phyloP scores from a whole-genome alignment of 2,888 invertebrate species.

The Eulithis prunata region DNA sequence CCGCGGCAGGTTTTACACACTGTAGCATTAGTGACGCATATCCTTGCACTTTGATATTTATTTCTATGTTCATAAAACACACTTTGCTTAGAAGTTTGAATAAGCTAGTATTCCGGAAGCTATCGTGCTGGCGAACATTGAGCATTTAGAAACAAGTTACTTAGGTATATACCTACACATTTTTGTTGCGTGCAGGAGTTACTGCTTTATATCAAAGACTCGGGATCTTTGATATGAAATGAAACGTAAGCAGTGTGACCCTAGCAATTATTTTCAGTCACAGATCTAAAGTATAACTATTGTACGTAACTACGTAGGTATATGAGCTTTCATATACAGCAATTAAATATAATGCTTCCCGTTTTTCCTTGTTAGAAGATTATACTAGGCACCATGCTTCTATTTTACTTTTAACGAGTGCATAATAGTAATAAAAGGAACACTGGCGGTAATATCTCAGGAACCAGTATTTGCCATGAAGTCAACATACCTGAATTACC shows the following conservation, averaged over 20 bases:
- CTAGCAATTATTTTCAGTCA: constrained; percentile 21
- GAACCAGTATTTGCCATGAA: too few species aligned
- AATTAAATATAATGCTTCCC: too few species aligned
- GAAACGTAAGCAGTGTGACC: constrained; percentile 20
- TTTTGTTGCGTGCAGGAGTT: constrained; percentile 42
- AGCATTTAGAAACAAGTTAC: constrained; percentile 52
- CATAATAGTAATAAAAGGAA: neutral
- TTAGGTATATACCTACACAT: constrained; percentile 21
- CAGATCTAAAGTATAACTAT: neutral
- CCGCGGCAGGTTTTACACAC: constrained; percentile 39
- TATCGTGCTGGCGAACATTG: constrained; percentile 55
- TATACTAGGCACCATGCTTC: neutral
- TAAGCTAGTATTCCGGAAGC: constrained; percentile 54
- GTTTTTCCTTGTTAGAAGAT: neutral
- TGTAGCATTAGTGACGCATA: constrained; percentile 28
- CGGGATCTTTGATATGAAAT: constrained; percentile 29
- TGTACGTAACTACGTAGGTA: neutral
- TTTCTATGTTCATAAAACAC: constrained; percentile 41
- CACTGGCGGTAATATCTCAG: neutral
- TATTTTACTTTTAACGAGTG: neutral
- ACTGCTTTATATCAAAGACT: constrained; percentile 33
- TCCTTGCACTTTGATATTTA: constrained; percentile 47
- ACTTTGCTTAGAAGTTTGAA: constrained; percentile 36
- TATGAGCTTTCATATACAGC: neutral
- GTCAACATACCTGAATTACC: neutral